Percentiles rank a stretch among this genome's conserved stretches.
phyloP scores from a whole-genome alignment of 2,888 invertebrate genomes.

The Barypeithes pellucidus region DNA sequence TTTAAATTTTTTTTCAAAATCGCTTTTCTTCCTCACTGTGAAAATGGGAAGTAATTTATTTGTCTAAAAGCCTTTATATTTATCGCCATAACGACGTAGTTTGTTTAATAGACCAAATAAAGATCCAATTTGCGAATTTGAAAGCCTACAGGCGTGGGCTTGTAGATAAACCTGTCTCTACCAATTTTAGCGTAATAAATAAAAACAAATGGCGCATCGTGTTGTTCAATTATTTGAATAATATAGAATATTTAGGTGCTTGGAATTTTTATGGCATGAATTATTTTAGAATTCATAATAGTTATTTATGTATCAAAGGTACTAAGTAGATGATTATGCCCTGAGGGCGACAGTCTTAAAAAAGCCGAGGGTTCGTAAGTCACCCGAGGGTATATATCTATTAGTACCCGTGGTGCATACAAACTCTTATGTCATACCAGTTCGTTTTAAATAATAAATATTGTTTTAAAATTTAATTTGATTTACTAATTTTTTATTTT shows the following conservation, averaged over 20 bases:
- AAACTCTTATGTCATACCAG: too few species aligned
- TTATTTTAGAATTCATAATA: not conserved
- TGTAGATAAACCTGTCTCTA: not conserved
- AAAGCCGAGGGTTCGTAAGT: too few species aligned
- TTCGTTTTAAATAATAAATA: too few species aligned
- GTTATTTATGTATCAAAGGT: too few species aligned
- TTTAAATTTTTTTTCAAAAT: not conserved
- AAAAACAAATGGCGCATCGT: not conserved
- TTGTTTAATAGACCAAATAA: slow-evolving; percentile 2
- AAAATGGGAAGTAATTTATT: not conserved
- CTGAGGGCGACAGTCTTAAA: too few species aligned
- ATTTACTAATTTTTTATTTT: too few species aligned
- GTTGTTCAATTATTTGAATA: not conserved
- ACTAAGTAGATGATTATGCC: too few species aligned
- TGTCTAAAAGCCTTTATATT: not conserved
- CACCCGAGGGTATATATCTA: too few species aligned
- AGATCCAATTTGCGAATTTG: not conserved
- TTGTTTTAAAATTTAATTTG: too few species aligned
- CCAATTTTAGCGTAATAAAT: not conserved
- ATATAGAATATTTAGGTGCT: not conserved
- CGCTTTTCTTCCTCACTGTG: not conserved
- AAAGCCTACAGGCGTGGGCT: slow-evolving; percentile 1
- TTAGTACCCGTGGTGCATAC: too few species aligned
- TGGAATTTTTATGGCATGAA: too few species aligned
- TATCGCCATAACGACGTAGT: not conserved